Evolutionary conservation across 2,888 invertebrate genomes (phyloP), one percentile per base, ranked within the genome.

Genomic region (Xanthia icteritia): DNA sequence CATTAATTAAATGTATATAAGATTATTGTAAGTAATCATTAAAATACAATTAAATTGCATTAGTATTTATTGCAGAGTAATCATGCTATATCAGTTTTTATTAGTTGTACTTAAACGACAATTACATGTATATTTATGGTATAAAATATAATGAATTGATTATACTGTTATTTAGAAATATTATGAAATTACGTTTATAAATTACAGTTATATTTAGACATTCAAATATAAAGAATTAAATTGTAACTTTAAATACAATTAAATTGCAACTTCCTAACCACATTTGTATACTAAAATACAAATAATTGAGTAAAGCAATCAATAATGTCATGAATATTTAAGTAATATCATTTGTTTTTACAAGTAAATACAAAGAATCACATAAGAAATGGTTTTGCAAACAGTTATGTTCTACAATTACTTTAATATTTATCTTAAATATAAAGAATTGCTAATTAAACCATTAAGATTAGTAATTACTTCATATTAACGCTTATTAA

Each of bases 291-390:
- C 42, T 42, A 1, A 81, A 74, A 83, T 81, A 77, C 67, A 77
- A 77, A 56, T 15, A 6, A 56, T 72, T 74, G 73, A 69, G 65
- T 48, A 13, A 4, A 63, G 58, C 56, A 69, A 74, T 73, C 5
- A 36, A 54, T 63, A 64, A 74, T n/a, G 4, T n/a, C n/a, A 23
- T 63, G 13, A 42, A 20, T 56, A 20, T 45, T 54, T 8, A 6
- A 56, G 66, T 73, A 73, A 82, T 85, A 73, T 67, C 23, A 76
- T 76, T 81, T 71, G 76, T 84, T 70, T 87, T 84, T 77, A 73
- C 45, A 39, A 9, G 39, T 42, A 81, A 87, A 87, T 76, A 84
- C 60, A 79, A 87, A 76, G 13, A 86, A 86, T 73, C 71, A 87
- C 72, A 65, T 51, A 51, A 3, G 13, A 31, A 68, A n/a, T 63